Evolutionary conservation across 23 tunicate species (phyloP).

Genomic region (Phallusia fumigata): DNA sequence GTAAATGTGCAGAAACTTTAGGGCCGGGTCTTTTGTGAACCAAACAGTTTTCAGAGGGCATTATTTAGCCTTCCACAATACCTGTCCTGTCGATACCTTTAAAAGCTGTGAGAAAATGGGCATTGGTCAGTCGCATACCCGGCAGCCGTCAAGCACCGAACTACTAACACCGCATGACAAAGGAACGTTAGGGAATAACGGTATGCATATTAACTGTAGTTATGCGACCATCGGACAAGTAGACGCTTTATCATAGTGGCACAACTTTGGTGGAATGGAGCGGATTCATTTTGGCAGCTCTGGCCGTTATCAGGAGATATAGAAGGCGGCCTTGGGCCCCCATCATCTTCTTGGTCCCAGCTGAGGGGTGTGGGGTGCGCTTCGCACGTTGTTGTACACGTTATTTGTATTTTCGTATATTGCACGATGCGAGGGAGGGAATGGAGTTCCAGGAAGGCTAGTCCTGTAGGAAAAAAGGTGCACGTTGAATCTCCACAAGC

Average conservation of each 20-base stretch:
- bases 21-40: too few relatives aligned
- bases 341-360: conserved; percentile 51
- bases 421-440: conserved; percentile 31
- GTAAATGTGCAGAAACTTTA: too few relatives aligned
- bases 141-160: neutral
- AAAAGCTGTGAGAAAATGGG: too few relatives aligned
- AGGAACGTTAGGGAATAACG: neutral
- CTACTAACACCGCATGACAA: conserved; percentile 1
- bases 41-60: too few relatives aligned
- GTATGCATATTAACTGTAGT: neutral
- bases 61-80: too few relatives aligned
- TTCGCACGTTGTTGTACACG: conserved; percentile 52
- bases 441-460: conserved; percentile 54
- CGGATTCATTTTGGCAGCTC: neutral
- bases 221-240: neutral
- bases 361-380: conserved; percentile 66
- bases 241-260: neutral
- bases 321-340: neutral
- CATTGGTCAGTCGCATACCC: too few relatives aligned
- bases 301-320: neutral
- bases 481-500: too few relatives aligned
- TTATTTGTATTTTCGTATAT: conserved; percentile 81
- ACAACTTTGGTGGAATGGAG: conserved; percentile 4
- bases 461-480: conserved; percentile 33
- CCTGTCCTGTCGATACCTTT: too few relatives aligned